phyloP scores from a whole-genome alignment of 37 sponge, comb jelly and placozoan genomes.

The Eunapius fragilis region DNA sequence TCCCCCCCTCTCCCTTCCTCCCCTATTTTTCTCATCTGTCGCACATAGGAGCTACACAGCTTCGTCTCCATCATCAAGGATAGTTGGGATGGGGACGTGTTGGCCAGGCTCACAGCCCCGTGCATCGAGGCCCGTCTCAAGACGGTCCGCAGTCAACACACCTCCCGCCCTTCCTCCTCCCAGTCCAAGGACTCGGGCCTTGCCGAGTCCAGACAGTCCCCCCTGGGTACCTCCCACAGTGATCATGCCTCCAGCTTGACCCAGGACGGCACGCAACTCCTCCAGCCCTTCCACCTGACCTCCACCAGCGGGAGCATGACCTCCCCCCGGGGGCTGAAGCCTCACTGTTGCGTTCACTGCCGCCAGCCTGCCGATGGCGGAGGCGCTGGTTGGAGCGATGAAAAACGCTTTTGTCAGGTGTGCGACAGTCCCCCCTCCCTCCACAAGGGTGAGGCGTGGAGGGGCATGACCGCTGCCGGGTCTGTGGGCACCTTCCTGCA shows the following conservation, averaged over 20 bases:
- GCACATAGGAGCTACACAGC: neutral
- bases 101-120: neutral
- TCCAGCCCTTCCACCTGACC: neutral
- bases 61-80: neutral
- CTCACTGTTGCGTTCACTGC: too few relatives aligned
- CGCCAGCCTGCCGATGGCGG: too few relatives aligned
- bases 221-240: neutral
- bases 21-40: too few relatives aligned
- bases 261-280: neutral
- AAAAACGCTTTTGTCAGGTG: neutral
- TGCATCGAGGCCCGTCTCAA: neutral
- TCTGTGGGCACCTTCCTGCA: neutral
- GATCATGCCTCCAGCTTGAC: neutral
- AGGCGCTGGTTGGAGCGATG: neutral
- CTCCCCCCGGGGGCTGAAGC: too few relatives aligned
- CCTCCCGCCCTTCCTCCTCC: neutral
- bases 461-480: neutral
- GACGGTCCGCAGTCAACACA: neutral
- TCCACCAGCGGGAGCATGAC: neutral
- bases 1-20: neutral
- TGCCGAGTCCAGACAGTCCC: neutral
- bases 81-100: neutral
- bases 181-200: neutral
- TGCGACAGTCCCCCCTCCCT: neutral
- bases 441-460: neutral